A percentile compares a stretch with the other conserved stretches of the same genome.
phyloP scores from a whole-genome alignment of 2,797 vertebrate species.

The Borostomias antarcticus region DNA sequence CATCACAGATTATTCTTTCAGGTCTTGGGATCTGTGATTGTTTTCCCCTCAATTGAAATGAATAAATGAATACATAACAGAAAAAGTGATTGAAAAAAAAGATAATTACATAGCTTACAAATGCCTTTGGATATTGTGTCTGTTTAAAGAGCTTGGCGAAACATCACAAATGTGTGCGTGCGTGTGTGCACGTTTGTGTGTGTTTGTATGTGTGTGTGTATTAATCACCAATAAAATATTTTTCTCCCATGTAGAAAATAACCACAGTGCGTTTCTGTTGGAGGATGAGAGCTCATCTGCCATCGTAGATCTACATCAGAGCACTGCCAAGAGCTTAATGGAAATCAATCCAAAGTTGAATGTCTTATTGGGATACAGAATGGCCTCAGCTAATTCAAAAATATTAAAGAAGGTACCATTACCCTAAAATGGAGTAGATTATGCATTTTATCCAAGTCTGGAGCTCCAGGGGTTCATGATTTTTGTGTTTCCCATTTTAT shows the following conservation, averaged over 20 bases:
- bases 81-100: conserved; percentile 36
- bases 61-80: conserved; percentile 54
- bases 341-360: background rate
- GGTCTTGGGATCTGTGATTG: conserved; percentile 48
- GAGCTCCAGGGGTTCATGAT: background rate
- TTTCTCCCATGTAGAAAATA: background rate
- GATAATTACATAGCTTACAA: conserved; percentile 49
- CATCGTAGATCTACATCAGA: background rate
- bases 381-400: too few relatives aligned
- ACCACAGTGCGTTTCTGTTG: background rate
- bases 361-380: background rate
- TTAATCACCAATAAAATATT: background rate
- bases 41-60: conserved; percentile 49
- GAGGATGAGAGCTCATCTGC: background rate
- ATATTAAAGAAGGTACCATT: too few relatives aligned
- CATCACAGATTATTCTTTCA: conserved; percentile 46
- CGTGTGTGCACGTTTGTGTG: background rate
- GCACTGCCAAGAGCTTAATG: background rate
- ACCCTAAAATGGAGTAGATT: too few relatives aligned
- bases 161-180: conserved; percentile 19
- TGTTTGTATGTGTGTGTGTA: background rate
- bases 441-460: too few relatives aligned
- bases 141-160: conserved; percentile 17
- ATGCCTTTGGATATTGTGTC: conserved; percentile 26
- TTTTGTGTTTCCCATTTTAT: background rate